phyloP scores from a whole-genome alignment of 2,888 invertebrate species.

The Shargacucullia verbasci region DNA sequence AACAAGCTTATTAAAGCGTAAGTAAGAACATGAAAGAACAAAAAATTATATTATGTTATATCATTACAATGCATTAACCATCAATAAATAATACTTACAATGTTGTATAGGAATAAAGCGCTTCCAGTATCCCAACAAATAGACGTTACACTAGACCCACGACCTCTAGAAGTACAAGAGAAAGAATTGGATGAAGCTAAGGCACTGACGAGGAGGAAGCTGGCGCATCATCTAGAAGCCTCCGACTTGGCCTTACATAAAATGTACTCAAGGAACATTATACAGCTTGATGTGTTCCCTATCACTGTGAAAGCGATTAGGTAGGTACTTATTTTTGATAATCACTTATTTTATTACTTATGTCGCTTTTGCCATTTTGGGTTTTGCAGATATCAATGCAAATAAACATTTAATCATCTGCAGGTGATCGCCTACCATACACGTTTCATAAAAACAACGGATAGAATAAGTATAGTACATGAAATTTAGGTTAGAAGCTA shows the following conservation, averaged over 20 bases:
- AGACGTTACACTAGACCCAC: constrained; percentile 91
- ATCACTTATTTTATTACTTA: too few relatives aligned
- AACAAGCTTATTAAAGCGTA: constrained; percentile 87
- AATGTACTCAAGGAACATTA: constrained; percentile 91
- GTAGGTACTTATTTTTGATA: too few relatives aligned
- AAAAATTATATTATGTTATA: too few relatives aligned
- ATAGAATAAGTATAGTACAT: too few relatives aligned
- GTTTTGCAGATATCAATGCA: too few relatives aligned
- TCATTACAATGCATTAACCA: too few relatives aligned
- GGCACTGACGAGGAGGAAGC: constrained; percentile 90
- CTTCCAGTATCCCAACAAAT: constrained; percentile 90
- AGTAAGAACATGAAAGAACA: constrained; percentile 44
- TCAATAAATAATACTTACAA: too few relatives aligned
- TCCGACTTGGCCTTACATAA: constrained; percentile 90
- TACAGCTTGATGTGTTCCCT: constrained; percentile 91
- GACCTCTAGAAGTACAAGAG: constrained; percentile 90
- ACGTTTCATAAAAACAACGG: too few relatives aligned
- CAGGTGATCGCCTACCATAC: too few relatives aligned
- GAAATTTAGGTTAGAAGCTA: too few relatives aligned
- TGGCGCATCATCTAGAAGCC: constrained; percentile 92
- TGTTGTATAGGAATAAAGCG: constrained; percentile 82
- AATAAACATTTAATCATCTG: too few relatives aligned
- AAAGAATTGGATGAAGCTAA: constrained; percentile 89
- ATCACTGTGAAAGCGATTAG: constrained; percentile 89
- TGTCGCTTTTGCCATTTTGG: too few relatives aligned